phyloP scores from a whole-genome alignment of 1,140 invertebrate genomes.

The Magallana gigas region DNA sequence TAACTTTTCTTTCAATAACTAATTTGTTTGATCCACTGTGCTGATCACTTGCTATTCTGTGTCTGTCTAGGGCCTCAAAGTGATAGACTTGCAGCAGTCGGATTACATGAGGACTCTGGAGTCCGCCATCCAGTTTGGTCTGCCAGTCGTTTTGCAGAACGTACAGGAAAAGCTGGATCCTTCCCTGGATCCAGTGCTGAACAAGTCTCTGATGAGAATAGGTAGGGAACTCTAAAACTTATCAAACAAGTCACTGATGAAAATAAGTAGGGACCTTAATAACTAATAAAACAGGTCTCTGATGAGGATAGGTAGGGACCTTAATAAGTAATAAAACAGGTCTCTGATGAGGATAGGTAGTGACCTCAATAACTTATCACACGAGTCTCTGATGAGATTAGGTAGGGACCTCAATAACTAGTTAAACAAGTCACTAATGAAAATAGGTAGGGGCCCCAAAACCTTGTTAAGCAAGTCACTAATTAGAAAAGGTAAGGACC shows the following conservation, averaged over 20 bases:
- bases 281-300: too few relatives aligned
- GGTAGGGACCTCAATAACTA: too few relatives aligned
- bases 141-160: conserved; percentile 80
- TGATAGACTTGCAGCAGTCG: conserved; percentile 88
- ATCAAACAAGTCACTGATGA: background rate
- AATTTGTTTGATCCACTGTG: too few relatives aligned
- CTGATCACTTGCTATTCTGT: too few relatives aligned
- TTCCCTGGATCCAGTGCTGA: conserved; percentile 77
- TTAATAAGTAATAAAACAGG: background rate
- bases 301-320: background rate
- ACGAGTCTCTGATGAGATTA: too few relatives aligned
- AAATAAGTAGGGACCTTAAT: background rate
- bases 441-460: too few relatives aligned
- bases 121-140: conserved; percentile 81
- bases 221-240: conserved; percentile 68
- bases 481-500: too few relatives aligned
- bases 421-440: too few relatives aligned
- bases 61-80: conserved; percentile 81
- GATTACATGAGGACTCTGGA: conserved; percentile 88
- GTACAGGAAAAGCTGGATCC: conserved; percentile 79
- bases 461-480: too few relatives aligned
- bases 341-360: too few relatives aligned
- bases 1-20: background rate
- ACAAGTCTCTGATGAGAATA: conserved; percentile 78
- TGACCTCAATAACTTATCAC: too few relatives aligned